These are phyloP conservation scores for Coptodon bakossiorum DNA, from an alignment of 2,113 vertebrate genomes.

Conservation along the genomic window DNA sequence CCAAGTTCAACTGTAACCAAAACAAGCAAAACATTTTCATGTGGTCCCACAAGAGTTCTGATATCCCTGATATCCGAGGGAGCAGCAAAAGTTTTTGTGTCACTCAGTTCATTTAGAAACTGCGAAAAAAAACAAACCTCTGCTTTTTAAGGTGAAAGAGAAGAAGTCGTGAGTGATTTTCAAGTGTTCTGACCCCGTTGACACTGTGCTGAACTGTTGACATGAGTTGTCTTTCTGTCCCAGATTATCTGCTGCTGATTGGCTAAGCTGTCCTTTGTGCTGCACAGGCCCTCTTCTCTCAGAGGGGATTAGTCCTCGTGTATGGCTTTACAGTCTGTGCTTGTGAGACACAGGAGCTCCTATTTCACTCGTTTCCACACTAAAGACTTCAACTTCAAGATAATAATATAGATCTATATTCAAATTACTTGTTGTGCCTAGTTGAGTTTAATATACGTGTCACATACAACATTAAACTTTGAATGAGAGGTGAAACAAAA, in stretches of 20 bases:
- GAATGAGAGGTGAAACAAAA: background rate
- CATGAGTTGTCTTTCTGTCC: conserved; percentile 25
- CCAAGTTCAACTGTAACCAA: conserved; percentile 36
- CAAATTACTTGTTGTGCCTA: background rate
- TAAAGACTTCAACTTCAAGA: background rate
- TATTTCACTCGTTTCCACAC: background rate
- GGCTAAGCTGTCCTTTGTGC: conserved; percentile 30
- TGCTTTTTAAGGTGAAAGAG: background rate
- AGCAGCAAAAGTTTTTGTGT: background rate
- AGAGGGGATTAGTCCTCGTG: conserved; percentile 12
- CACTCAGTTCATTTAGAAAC: background rate
- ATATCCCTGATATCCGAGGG: background rate
- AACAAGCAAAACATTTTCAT: conserved; percentile 24
- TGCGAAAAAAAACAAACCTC: background rate
- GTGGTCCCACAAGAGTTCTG: background rate
- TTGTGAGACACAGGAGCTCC: background rate
- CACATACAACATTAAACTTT: background rate
- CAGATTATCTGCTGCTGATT: conserved; percentile 39
- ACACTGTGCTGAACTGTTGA: conserved; percentile 33
- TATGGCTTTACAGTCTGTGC: background rate
- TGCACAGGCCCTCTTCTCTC: background rate
- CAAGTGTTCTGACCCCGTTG: conserved; percentile 8
- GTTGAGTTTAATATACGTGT: background rate
- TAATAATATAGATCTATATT: background rate
- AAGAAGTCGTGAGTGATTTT: background rate